Evolutionary conservation across 2,888 invertebrate species (phyloP).

Genomic region (Agrilus biguttatus): DNA sequence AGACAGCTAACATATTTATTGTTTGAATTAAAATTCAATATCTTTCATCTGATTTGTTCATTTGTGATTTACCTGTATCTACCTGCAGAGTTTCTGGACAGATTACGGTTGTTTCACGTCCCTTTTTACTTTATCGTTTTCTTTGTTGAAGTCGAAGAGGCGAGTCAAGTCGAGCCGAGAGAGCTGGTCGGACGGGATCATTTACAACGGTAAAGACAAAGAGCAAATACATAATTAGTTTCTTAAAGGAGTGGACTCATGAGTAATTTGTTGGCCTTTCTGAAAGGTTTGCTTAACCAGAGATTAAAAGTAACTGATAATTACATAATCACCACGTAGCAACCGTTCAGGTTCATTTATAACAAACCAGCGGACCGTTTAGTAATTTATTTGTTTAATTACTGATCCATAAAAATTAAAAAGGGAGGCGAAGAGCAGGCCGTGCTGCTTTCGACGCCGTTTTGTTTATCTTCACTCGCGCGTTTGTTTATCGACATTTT

Average conservation of each 20-base stretch:
- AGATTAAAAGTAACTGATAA: slow-evolving; percentile 39
- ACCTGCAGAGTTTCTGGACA: too few relatives aligned
- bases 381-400: slow-evolving; percentile 37
- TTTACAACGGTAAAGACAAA: slow-evolving; percentile 10
- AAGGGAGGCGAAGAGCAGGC: slow-evolving; percentile 16
- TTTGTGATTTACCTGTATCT: too few relatives aligned
- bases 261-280: slow-evolving; percentile 34
- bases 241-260: slow-evolving; percentile 18
- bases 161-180: too few relatives aligned
- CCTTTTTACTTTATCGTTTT: too few relatives aligned
- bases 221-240: slow-evolving; percentile 12
- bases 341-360: slow-evolving; percentile 34
- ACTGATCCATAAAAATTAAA: slow-evolving; percentile 34
- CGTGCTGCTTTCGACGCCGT: slow-evolving; percentile 15
- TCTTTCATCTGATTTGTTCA: too few relatives aligned
- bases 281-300: slow-evolving; percentile 38
- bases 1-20: too few relatives aligned
- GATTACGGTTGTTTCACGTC: too few relatives aligned
- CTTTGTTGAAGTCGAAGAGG: too few relatives aligned
- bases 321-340: slow-evolving; percentile 37
- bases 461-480: slow-evolving; percentile 3
- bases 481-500: too few relatives aligned
- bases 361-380: slow-evolving; percentile 30
- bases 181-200: too few relatives aligned
- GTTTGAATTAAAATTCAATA: too few relatives aligned